These are phyloP conservation scores for Macroglossus sobrinus DNA, from an alignment of 2,113 vertebrate species.

Conservation along the genomic window DNA sequence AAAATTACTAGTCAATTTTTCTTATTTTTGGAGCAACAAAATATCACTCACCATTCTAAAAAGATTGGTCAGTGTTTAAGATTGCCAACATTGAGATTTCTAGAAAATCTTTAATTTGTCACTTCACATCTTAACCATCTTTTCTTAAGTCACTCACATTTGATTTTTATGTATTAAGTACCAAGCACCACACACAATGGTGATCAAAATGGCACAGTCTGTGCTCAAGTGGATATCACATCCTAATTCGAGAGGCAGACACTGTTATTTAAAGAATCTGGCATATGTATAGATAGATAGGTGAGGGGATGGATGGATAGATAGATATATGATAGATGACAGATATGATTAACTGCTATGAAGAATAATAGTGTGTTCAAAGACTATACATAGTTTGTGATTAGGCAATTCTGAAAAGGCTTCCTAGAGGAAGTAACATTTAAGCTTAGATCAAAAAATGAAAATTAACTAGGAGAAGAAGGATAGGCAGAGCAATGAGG, in stretches of 20 bases:
- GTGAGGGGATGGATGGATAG: not conserved
- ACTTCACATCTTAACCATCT: not conserved
- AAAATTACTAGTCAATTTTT: not conserved
- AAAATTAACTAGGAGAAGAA: not conserved
- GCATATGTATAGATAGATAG: not conserved
- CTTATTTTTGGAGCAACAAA: not conserved
- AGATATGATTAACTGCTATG: not conserved
- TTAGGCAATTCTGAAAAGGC: not conserved
- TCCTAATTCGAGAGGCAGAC: not conserved
- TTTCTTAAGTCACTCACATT: not conserved
- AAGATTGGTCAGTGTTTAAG: not conserved
- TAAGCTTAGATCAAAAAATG: not conserved
- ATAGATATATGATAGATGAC: not conserved
- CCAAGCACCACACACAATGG: not conserved
- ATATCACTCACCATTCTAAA: no score
- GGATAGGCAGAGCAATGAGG: not conserved
- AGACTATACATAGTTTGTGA: not conserved
- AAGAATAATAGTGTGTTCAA: not conserved
- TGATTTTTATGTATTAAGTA: not conserved
- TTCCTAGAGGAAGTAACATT: not conserved
- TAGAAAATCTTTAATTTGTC: not conserved
- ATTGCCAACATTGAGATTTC: not conserved
- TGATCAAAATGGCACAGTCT: not conserved
- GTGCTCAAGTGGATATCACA: not conserved
- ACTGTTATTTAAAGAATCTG: not conserved